These are phyloP conservation scores for Vireo altiloquus DNA, from an alignment of 2,113 vertebrate genomes.

Conservation along the genomic window DNA sequence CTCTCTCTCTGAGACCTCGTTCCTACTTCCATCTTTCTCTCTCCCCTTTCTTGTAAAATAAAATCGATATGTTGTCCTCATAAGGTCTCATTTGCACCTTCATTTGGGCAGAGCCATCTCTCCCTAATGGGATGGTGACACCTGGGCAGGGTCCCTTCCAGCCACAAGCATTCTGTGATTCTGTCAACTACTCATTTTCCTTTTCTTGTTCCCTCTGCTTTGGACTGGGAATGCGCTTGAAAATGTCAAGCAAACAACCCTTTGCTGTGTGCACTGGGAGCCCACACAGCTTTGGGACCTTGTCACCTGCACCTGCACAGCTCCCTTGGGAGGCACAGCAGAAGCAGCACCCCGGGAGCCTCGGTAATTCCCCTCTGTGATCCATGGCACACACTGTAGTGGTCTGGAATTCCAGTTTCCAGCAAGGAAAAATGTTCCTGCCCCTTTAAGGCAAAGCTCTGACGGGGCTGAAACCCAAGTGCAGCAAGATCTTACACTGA, in stretches of 20 bases:
- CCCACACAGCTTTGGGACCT: background rate
- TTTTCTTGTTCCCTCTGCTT: background rate
- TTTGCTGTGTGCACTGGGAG: background rate
- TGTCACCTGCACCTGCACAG: background rate
- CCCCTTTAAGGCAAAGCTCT: background rate
- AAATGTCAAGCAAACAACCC: too few species aligned
- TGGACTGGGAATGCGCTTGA: too few species aligned
- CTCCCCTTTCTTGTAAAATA: background rate
- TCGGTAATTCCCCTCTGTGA: background rate
- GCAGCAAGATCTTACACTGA: background rate
- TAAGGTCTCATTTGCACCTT: background rate
- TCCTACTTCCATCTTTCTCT: background rate
- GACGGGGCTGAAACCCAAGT: background rate
- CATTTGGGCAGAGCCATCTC: too few species aligned
- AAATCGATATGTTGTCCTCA: background rate
- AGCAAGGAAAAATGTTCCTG: background rate
- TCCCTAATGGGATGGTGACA: background rate
- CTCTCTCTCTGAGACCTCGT: background rate
- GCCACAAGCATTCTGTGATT: background rate
- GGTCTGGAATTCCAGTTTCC: background rate
- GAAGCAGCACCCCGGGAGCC: accelerated
- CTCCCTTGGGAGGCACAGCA: background rate
- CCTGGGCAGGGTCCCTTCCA: too few species aligned
- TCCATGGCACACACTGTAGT: background rate
- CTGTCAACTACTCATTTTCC: background rate